Percentiles rank a stretch among this genome's conserved stretches.
Evolutionary conservation across 37 sponge, comb jelly and placozoan species (phyloP).

Genomic region (Beroe forskalii): DNA sequence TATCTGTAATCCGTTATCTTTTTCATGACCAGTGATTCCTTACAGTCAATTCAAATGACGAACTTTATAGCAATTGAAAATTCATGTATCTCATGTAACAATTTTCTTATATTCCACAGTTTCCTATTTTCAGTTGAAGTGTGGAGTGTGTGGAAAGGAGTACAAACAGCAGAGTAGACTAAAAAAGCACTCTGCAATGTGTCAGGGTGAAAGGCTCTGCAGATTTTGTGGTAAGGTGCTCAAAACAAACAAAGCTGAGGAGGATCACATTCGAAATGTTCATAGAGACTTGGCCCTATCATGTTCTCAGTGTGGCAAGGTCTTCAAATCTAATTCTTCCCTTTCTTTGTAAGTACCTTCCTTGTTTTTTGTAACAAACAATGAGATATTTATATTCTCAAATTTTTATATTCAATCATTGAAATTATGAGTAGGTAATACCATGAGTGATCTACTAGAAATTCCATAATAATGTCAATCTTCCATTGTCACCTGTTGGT

Average conservation of each 20-base stretch:
- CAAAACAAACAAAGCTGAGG: neutral
- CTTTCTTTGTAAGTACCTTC: neutral
- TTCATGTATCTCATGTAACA: too few relatives aligned
- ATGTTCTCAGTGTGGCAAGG: conserved; percentile 14
- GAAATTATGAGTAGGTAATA: too few relatives aligned
- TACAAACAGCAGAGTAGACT: conserved; percentile 5
- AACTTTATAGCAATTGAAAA: too few relatives aligned
- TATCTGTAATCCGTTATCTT: too few relatives aligned
- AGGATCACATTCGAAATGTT: conserved; percentile 25
- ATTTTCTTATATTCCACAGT: too few relatives aligned
- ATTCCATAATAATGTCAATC: neutral
- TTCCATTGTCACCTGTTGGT: too few relatives aligned
- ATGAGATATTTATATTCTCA: neutral
- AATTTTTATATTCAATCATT: too few relatives aligned
- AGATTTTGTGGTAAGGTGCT: neutral
- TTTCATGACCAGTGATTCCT: too few relatives aligned
- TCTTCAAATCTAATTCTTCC: conserved; percentile 1
- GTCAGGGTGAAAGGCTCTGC: neutral
- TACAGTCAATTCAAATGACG: too few relatives aligned
- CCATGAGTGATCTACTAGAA: too few relatives aligned
- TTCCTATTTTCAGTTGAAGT: conserved; percentile 20
- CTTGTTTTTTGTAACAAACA: neutral
- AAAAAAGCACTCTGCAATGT: neutral
- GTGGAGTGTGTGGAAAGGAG: conserved; percentile 21
- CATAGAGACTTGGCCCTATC: neutral